Conservation (phyloP, 2,797 vertebrate species). For the Acanthornis magna region DNA sequence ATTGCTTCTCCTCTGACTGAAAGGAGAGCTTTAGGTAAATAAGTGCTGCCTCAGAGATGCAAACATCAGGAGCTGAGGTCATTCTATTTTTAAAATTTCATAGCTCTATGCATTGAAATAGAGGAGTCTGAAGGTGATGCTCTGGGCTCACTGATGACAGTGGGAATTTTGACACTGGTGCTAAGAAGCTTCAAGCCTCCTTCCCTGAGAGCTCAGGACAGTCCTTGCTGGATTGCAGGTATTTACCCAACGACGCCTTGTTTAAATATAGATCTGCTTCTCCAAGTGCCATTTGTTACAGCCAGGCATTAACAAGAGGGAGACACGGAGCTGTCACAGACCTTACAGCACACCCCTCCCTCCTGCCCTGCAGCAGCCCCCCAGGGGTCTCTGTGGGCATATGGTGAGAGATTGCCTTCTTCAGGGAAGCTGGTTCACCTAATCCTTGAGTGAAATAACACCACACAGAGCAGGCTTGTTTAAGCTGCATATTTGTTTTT, state of each 20-base stretch:
- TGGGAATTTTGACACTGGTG: background rate
- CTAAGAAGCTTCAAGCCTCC: background rate
- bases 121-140: background rate
- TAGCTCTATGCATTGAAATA: background rate
- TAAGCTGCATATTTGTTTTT: background rate
- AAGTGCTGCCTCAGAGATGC: background rate
- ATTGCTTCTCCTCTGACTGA: background rate
- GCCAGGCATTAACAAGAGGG: background rate
- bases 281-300: background rate
- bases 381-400: background rate
- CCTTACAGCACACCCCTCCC: background rate
- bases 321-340: background rate
- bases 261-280: background rate
- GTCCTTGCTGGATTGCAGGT: background rate
- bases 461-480: background rate
- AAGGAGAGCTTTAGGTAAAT: background rate
- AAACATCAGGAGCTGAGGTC: background rate
- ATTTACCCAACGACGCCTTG: background rate
- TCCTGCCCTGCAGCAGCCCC: background rate
- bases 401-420: background rate
- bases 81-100: background rate
- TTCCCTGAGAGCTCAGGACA: background rate
- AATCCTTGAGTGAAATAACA: conserved; percentile 18
- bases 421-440: background rate
- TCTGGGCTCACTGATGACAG: background rate